Conservation (phyloP, 1,140 invertebrate genomes). For the Pseudomyrmex cubaensis region DNA sequence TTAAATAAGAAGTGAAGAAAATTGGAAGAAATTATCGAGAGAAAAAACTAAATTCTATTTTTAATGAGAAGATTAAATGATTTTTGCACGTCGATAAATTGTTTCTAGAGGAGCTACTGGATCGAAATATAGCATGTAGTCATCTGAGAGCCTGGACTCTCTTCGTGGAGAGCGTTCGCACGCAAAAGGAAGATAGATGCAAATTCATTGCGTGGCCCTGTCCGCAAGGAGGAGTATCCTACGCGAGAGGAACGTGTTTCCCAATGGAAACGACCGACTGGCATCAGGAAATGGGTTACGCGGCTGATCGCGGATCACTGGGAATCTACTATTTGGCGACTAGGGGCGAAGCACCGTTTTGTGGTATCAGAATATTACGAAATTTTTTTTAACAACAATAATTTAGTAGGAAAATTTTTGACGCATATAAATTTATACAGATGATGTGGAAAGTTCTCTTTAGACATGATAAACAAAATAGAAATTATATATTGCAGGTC, state of each 20-base stretch:
- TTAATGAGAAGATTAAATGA: too few species aligned
- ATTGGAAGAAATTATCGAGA: too few species aligned
- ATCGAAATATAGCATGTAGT: constrained; percentile 89
- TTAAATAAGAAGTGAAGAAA: too few species aligned
- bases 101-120: constrained; percentile 77
- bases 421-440: not conserved
- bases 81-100: not conserved
- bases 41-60: too few species aligned
- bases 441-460: constrained; percentile 16
- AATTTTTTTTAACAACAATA: constrained; percentile 31
- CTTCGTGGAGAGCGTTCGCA: constrained; percentile 89
- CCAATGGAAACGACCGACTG: constrained; percentile 79
- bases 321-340: constrained; percentile 84
- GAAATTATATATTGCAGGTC: constrained; percentile 76
- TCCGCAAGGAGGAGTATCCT: constrained; percentile 79
- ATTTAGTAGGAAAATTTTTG: not conserved
- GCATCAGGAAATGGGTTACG: constrained; percentile 82
- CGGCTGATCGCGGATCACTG: constrained; percentile 79
- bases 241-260: constrained; percentile 83
- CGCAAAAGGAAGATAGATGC: constrained; percentile 80
- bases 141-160: constrained; percentile 90
- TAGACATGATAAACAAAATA: constrained; percentile 16
- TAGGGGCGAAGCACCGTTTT: constrained; percentile 82
- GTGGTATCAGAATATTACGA: constrained; percentile 79
- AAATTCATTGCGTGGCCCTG: constrained; percentile 85